Base-by-base conservation (phyloP, 2,113 vertebrate genomes). In the Melierax canorus region DNA sequence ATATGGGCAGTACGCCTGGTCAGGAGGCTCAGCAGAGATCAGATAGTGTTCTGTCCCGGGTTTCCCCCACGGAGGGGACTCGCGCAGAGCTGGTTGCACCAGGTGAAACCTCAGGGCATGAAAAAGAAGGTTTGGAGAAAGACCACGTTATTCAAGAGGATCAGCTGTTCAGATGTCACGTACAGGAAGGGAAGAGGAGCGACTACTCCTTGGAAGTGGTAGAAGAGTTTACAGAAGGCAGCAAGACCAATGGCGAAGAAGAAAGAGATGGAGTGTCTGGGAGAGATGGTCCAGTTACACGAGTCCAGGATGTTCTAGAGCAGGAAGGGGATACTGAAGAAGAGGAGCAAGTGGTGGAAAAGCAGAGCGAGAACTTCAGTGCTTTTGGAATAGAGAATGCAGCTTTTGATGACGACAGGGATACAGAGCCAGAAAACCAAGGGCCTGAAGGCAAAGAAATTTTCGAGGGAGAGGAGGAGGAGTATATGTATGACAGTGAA, bases 321-420 rank as follows among this genome's bases (percentile, higher is more conserved):
- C 67, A 68, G 77, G 97, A 94, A 69, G 73, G 73, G 16, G 92
- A 95, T 60, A 83, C 87, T 68, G 97, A 94, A 73, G 98, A 97
- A 41, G 96, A 96, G 22, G 96, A 94, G 51, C 98, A 98, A 58
- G 92, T 80, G 3, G 77, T 96, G 36, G 97, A 97, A 73, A 98
- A 95, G 59, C 96, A 95, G 82, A 97, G 77, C 10, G 90, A 97
- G 66, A 97, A 97, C 46, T 80, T 97, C 51, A 81, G 53, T 91
- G 75, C 98, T 94, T 99, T 98, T 79, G 99, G 99, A 55, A 99
- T 99, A 89, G 99, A 99, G 96, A 99, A 99, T 56, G 98, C 97
- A 73, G 99, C 98, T 53, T 99, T 99, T 98, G 98, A 99, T 95
- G 99, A 99, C 94, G 98, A 99, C 77, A 98, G 97, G 94, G 98